phyloP scores from a whole-genome alignment of 2,797 vertebrate genomes.

The Podarcis lilfordi region DNA sequence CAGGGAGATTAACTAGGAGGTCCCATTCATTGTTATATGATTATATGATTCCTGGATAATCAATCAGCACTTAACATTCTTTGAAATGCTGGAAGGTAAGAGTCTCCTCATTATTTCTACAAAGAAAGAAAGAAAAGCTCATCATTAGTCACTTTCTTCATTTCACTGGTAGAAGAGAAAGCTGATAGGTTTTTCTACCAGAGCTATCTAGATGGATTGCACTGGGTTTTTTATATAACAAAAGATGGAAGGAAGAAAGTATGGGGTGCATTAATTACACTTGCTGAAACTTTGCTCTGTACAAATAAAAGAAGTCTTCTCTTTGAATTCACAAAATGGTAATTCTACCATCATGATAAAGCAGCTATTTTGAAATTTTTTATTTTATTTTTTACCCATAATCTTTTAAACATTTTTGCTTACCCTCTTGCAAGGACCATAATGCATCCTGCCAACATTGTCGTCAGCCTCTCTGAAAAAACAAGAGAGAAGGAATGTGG shows the following conservation, averaged over 20 bases:
- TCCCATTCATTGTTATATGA: neutral
- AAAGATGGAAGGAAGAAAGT: neutral
- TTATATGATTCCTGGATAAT: neutral
- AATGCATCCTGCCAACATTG: conserved; percentile 54
- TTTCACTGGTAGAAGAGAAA: neutral
- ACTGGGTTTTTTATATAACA: neutral
- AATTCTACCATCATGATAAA: neutral
- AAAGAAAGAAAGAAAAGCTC: neutral
- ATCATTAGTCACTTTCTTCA: neutral
- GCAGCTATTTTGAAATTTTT: neutral
- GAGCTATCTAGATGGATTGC: neutral
- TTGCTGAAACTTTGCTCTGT: too few species aligned
- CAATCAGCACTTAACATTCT: neutral
- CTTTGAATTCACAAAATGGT: neutral
- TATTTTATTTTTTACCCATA: neutral
- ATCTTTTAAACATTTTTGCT: conserved; percentile 14
- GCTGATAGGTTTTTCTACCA: neutral
- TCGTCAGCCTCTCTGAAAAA: conserved; percentile 54
- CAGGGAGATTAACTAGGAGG: neutral
- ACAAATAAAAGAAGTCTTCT: too few species aligned
- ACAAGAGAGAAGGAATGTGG: conserved; percentile 20
- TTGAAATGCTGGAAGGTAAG: neutral
- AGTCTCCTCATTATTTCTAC: neutral
- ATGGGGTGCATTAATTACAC: too few species aligned
- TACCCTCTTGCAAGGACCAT: conserved; percentile 50